Conservation (phyloP, 2,888 invertebrate genomes). For the Drosophila putrida region DNA sequence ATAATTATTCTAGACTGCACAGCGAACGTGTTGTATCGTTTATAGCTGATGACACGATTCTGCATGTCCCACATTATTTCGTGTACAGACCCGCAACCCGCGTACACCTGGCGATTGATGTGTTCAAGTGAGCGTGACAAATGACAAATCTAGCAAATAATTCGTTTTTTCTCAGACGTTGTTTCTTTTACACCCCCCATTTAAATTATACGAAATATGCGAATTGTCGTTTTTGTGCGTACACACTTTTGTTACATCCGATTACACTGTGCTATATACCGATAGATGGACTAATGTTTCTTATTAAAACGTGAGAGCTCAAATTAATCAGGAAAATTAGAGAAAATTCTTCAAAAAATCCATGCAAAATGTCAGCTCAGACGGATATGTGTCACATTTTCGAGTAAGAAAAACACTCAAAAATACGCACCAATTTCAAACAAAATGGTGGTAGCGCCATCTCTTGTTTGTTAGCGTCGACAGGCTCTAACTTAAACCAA, state of each 20-base stretch:
- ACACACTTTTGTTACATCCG: too few relatives aligned
- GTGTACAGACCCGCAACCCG: conserved; percentile 30
- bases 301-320: too few relatives aligned
- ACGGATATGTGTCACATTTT: too few relatives aligned
- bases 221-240: conserved; percentile 8
- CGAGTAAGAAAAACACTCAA: too few relatives aligned
- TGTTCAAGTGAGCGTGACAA: conserved; percentile 80
- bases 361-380: too few relatives aligned
- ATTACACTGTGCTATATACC: too few relatives aligned
- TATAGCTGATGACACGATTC: conserved; percentile 58
- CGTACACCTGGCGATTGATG: conserved; percentile 75
- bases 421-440: too few relatives aligned
- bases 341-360: too few relatives aligned
- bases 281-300: too few relatives aligned
- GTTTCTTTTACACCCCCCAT: conserved; percentile 23
- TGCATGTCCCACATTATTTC: conserved; percentile 56
- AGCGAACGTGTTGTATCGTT: conserved; percentile 36
- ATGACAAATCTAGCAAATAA: conserved; percentile 77
- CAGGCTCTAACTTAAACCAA: conserved; percentile 16
- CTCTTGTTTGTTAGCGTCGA: not conserved
- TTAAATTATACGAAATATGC: conserved; percentile 64
- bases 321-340: too few relatives aligned
- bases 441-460: too few relatives aligned
- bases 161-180: conserved; percentile 55
- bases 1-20: conserved; percentile 18